Percentiles rank a stretch among this genome's conserved stretches.
phyloP scores from a whole-genome alignment of 1,140 invertebrate genomes.

The Ips nitidus region DNA sequence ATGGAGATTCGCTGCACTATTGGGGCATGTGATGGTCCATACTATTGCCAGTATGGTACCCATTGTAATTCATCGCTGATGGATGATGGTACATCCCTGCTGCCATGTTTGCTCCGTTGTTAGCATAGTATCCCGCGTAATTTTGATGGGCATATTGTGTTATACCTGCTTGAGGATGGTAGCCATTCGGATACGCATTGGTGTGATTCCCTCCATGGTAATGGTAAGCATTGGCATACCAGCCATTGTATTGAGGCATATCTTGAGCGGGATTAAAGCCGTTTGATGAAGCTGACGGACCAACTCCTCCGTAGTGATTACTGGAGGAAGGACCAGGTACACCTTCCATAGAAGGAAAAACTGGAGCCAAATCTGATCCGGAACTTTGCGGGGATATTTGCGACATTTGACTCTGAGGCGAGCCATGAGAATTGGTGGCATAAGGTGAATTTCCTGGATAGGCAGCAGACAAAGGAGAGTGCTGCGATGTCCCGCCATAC shows the following conservation, averaged over 20 bases:
- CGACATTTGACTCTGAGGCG: slow-evolving; percentile 16
- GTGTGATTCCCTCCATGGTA: no score
- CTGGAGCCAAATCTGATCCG: not conserved
- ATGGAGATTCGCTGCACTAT: no score
- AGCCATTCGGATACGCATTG: no score
- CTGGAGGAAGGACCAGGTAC: slow-evolving; percentile 57
- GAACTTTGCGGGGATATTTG: slow-evolving; percentile 25
- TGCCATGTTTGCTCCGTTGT: no score
- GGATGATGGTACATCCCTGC: no score
- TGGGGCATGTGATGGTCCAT: no score
- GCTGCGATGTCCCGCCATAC: not conserved
- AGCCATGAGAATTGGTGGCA: slow-evolving; percentile 1
- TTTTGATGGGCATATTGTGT: no score
- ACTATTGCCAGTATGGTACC: no score
- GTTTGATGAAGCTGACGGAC: not conserved
- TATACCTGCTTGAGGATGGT: no score
- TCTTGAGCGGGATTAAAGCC: not conserved
- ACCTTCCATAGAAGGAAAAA: slow-evolving; percentile 59
- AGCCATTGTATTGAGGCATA: slow-evolving; percentile 8
- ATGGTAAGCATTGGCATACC: not conserved
- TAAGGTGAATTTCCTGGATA: no score
- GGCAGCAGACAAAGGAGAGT: not conserved
- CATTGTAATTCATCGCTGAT: no score
- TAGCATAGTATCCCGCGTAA: no score
- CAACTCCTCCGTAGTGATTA: not conserved